Evolutionary conservation across 2,113 vertebrate species (phyloP), one percentile per base, ranked within the genome.

Genomic region (Smithornis capensis): DNA sequence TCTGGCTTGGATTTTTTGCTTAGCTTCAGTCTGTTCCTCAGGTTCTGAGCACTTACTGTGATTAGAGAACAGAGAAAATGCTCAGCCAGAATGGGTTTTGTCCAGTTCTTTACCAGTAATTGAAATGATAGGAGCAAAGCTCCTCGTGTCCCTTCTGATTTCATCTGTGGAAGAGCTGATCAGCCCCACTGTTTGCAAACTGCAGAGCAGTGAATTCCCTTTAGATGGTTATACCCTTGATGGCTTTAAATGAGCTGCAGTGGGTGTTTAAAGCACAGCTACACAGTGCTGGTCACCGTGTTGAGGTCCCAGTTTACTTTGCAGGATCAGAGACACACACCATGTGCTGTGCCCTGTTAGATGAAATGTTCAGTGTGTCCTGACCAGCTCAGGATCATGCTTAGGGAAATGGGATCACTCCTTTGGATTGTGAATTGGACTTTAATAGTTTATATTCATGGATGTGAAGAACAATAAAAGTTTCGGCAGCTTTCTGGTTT

Each of bases 1-100:
- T 37, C 67, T 95, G 82, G 71, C 85, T 91, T 80, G 47, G 35
- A 50, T 63, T 67, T 91, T 92, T 86, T 92, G 90, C 85, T 90
- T 90, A 75, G 42, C 63, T 92, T 68, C 44, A 49, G 59, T 77
- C 85, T 86, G 8, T 44, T 81, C 15, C 67, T 75, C 44, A 38
- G 60, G 55, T 38, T 67, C 62, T 91, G 82, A 91, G 87, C 90
- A 90, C 89, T 92, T 80, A 79, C 23, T 50, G 59, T 83, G 79
- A 93, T 95, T 90, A 88, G 56, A 67, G 19, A 45, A 49, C 2
- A 59, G 84, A 57, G 57, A 52, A 56, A 57, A 52, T 67, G 6
- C 70, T 83, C n/a, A 59, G 68, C 93, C 83, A 91, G 79, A 52
- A 70, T 7, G 64, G 27, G 33, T 27, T 88, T 67, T 77, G 35